phyloP scores from a whole-genome alignment of 2,113 vertebrate genomes.

The Electrona antarctica region DNA sequence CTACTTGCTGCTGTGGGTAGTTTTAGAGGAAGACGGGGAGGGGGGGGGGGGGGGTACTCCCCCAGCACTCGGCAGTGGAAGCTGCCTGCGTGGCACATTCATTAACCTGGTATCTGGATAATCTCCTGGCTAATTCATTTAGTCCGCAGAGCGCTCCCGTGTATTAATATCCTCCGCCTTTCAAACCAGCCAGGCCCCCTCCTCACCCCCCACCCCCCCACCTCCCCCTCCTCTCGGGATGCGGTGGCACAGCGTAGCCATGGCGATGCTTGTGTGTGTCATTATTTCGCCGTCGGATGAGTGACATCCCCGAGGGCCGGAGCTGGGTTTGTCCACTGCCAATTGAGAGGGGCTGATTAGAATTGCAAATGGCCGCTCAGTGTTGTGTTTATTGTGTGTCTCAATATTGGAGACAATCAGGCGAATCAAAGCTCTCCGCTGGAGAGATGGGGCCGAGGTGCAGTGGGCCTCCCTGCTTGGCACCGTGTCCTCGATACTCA shows the following conservation, averaged over 20 bases:
- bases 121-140: conserved; percentile 78
- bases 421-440: conserved; percentile 79
- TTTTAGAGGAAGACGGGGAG: conserved; percentile 12
- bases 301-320: conserved; percentile 77
- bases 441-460: conserved; percentile 72
- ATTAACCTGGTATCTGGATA: conserved; percentile 73
- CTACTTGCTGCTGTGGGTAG: conserved; percentile 18
- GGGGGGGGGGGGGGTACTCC: conserved; percentile 11
- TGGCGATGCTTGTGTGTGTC: conserved; percentile 76
- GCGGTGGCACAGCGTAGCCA: conserved; percentile 68
- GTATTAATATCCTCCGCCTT: conserved; percentile 72
- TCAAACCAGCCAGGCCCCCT: neutral
- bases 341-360: conserved; percentile 76
- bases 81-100: conserved; percentile 66
- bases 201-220: neutral
- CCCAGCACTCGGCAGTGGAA: conserved; percentile 23
- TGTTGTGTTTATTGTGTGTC: conserved; percentile 81
- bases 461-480: conserved; percentile 76
- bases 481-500: conserved; percentile 59
- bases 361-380: conserved; percentile 76
- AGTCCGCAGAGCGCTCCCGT: conserved; percentile 61
- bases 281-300: conserved; percentile 78
- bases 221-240: conserved; percentile 58
- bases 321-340: conserved; percentile 67
- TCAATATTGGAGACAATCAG: conserved; percentile 80